phyloP scores from a whole-genome alignment of 2,113 vertebrate genomes.

The Hyperopisus bebe region DNA sequence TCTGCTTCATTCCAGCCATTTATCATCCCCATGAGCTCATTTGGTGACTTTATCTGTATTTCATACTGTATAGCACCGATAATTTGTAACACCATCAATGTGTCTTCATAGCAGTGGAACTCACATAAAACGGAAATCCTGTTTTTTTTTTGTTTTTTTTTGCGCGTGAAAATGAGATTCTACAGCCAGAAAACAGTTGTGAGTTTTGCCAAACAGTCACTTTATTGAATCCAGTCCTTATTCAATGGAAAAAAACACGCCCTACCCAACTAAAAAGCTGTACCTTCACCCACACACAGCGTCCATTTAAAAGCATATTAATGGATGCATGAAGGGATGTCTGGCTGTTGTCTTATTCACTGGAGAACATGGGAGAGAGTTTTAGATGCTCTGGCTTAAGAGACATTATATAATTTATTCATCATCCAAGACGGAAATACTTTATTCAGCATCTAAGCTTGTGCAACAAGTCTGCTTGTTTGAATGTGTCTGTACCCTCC shows the following conservation, averaged over 20 bases:
- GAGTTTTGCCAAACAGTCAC: neutral
- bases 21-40: neutral
- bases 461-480: slow-evolving; percentile 10
- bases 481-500: slow-evolving; percentile 2
- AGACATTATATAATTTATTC: slow-evolving; percentile 19
- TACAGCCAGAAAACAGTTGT: neutral
- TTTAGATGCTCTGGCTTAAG: neutral
- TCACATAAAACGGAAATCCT: neutral
- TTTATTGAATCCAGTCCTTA: slow-evolving; percentile 13
- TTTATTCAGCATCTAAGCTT: slow-evolving; percentile 19
- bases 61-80: neutral
- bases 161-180: neutral
- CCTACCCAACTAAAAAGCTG: neutral
- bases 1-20: neutral
- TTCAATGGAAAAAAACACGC: neutral
- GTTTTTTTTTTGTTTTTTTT: neutral
- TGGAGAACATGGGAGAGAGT: neutral
- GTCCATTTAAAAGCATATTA: slow-evolving; percentile 11
- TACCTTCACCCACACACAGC: neutral
- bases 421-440: slow-evolving; percentile 1
- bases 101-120: neutral
- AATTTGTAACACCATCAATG: neutral
- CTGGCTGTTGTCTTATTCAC: neutral
- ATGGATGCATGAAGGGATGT: slow-evolving; percentile 16
- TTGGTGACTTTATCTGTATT: neutral